A percentile compares a stretch with the other conserved stretches of the same genome.
Evolutionary conservation across 2,113 vertebrate species (phyloP).

Genomic region (Xenotilapia caudafasciata): DNA sequence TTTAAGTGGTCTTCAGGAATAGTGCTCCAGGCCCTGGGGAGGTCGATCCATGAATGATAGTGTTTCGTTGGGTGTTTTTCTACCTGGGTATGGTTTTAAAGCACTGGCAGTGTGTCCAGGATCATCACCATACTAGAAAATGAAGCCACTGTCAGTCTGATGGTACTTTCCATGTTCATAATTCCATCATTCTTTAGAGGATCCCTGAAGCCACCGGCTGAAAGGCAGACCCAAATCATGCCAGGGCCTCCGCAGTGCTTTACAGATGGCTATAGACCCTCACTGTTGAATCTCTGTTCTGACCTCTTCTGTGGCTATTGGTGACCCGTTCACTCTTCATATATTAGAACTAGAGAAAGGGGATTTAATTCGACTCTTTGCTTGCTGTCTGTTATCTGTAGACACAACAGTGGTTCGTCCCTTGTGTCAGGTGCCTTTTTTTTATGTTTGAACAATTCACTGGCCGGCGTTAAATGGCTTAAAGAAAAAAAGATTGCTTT

Average conservation of each 20-base stretch:
- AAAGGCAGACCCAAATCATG: not conserved
- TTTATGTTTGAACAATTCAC: not conserved
- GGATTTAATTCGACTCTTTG: not conserved
- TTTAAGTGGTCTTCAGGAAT: not conserved
- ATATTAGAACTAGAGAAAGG: not conserved
- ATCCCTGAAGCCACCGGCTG: not conserved
- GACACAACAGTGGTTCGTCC: not conserved
- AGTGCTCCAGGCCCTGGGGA: not conserved
- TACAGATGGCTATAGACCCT: not conserved
- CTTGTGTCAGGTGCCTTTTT: not conserved
- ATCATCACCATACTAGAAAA: not conserved
- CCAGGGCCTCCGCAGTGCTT: not conserved
- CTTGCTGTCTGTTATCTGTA: not conserved
- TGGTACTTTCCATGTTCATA: not conserved
- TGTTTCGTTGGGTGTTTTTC: not conserved
- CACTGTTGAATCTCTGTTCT: not conserved
- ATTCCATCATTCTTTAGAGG: not conserved
- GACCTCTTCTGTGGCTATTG: not conserved
- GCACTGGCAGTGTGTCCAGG: not conserved
- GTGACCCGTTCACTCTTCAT: not conserved
- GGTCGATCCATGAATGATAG: not conserved
- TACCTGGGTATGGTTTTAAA: not conserved
- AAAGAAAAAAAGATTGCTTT: not conserved
- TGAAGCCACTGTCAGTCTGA: not conserved
- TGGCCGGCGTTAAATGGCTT: not conserved